phyloP scores from a whole-genome alignment of 2,888 invertebrate genomes.

The Julus scandinavius region DNA sequence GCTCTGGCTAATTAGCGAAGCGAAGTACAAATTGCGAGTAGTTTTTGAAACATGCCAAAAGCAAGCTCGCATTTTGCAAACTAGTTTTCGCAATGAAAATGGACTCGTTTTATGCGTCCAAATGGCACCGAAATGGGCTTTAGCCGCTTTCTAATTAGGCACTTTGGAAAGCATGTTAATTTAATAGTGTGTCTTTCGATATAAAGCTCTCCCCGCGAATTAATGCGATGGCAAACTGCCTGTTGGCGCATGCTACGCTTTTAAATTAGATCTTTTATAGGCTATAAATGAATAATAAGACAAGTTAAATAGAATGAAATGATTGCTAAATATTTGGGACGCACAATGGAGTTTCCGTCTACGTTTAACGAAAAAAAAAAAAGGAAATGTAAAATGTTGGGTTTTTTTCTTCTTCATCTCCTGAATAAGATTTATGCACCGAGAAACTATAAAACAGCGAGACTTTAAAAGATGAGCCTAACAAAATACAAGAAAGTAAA shows the following conservation, averaged over 20 bases:
- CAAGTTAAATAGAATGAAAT: slow-evolving; percentile 38
- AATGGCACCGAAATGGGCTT: not conserved
- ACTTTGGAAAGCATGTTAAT: slow-evolving; percentile 26
- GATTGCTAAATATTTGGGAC: slow-evolving; percentile 30
- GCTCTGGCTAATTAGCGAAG: not conserved
- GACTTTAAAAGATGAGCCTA: not conserved
- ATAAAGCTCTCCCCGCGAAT: not conserved
- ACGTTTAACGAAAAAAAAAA: not conserved
- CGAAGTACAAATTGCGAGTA: not conserved
- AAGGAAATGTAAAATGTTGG: not conserved
- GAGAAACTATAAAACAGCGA: not conserved
- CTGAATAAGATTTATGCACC: not conserved
- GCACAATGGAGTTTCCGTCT: not conserved
- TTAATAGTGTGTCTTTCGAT: slow-evolving; percentile 8
- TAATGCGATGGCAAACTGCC: slow-evolving; percentile 25
- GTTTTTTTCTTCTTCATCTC: too few relatives aligned
- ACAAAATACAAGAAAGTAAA: too few relatives aligned
- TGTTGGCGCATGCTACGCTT: not conserved
- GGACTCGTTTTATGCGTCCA: not conserved
- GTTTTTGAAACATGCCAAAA: slow-evolving; percentile 9
- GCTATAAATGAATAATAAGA: slow-evolving; percentile 39
- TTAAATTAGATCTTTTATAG: slow-evolving; percentile 34
- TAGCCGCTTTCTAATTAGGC: slow-evolving; percentile 29
- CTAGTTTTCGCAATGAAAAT: not conserved
- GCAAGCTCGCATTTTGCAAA: not conserved